These are phyloP conservation scores for Leptopterna dolabrata DNA, from an alignment of 2,888 invertebrate species.

Conservation along the genomic window DNA sequence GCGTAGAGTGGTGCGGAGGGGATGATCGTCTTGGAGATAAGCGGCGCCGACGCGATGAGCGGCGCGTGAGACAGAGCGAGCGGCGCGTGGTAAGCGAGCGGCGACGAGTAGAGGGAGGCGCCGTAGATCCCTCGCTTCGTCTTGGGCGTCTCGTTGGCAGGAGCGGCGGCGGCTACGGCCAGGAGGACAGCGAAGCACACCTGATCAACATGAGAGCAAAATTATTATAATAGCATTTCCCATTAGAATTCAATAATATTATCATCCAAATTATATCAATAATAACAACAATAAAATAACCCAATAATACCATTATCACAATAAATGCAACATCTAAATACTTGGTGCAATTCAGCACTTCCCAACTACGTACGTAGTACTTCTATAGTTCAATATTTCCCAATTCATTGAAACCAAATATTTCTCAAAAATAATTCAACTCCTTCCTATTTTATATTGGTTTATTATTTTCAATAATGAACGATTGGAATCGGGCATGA, in stretches of 20 bases:
- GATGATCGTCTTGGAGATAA: slow-evolving; percentile 37
- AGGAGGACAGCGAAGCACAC: slow-evolving; percentile 32
- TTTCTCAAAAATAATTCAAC: too few species aligned
- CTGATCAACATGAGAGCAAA: not conserved
- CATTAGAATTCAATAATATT: too few species aligned
- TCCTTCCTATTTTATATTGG: too few species aligned
- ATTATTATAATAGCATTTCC: too few species aligned
- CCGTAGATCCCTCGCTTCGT: slow-evolving; percentile 35
- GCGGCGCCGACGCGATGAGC: slow-evolving; percentile 31
- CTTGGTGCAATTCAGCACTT: too few species aligned
- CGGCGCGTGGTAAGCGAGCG: slow-evolving; percentile 4
- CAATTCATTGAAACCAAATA: too few species aligned
- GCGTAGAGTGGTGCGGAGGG: not conserved
- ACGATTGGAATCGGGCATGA: too few species aligned
- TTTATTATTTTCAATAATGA: too few species aligned
- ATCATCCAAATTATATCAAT: not conserved
- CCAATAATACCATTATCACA: too few species aligned
- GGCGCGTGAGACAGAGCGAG: slow-evolving; percentile 35
- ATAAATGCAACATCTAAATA: too few species aligned
- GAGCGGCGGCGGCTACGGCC: slow-evolving; percentile 36
- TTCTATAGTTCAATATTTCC: too few species aligned
- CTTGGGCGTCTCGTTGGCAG: slow-evolving; percentile 24
- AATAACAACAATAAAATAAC: not conserved
- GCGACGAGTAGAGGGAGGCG: not conserved
- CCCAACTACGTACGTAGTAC: too few species aligned